Conservation (phyloP, 2,113 vertebrate species). For the Rostratula benghalensis region DNA sequence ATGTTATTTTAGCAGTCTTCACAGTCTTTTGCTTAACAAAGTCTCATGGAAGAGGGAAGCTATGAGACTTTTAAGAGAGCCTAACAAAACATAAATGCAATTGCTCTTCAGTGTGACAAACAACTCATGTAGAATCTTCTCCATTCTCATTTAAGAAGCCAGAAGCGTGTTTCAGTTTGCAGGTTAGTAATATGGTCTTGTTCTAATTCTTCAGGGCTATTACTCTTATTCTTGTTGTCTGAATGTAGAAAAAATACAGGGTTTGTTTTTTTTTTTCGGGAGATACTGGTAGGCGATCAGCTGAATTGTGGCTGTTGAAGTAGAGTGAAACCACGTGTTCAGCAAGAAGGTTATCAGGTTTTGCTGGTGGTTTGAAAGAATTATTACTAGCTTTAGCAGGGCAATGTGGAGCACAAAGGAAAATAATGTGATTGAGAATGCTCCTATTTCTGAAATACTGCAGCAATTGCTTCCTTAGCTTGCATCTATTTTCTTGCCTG, state of each 20-base stretch:
- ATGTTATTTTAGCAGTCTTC: neutral
- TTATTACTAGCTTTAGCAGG: neutral
- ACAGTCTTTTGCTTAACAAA: neutral
- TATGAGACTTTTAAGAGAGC: neutral
- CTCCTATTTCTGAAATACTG: neutral
- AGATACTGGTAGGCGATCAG: neutral
- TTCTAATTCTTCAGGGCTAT: neutral
- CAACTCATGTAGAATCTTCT: neutral
- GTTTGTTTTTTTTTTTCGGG: neutral
- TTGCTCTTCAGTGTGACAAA: neutral
- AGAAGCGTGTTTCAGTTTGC: neutral
- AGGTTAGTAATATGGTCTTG: neutral
- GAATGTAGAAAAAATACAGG: neutral
- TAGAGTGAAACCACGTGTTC: neutral
- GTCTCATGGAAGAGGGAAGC: neutral
- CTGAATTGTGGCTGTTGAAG: neutral
- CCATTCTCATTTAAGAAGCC: neutral
- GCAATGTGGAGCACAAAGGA: neutral
- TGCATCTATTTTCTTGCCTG: neutral
- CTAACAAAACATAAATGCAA: neutral
- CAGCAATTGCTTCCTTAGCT: neutral
- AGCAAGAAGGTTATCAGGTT: neutral
- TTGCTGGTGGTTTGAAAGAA: neutral
- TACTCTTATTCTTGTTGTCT: neutral
- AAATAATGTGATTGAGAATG: neutral